A percentile compares a stretch with the other conserved stretches of the same genome.
phyloP scores from a whole-genome alignment of 2,797 vertebrate genomes.

The Intellagama lesueurii region DNA sequence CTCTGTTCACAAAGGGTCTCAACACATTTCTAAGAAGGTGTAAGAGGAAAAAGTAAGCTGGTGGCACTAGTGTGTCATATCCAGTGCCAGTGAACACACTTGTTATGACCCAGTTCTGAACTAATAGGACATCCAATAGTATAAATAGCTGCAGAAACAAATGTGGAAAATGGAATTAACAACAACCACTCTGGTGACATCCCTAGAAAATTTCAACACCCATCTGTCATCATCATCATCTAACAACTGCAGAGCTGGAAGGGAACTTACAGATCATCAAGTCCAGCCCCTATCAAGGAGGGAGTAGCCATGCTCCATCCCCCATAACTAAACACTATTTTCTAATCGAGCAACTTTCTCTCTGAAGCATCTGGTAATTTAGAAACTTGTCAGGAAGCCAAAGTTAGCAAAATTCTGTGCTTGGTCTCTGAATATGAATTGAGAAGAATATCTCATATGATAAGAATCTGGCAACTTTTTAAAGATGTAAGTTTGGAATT shows the following conservation, averaged over 20 bases:
- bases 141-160: not conserved
- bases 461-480: not conserved
- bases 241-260: too few relatives aligned
- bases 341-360: not conserved
- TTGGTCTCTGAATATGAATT: not conserved
- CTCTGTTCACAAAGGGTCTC: constrained; percentile 4
- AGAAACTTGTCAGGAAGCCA: not conserved
- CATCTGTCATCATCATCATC: not conserved
- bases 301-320: too few relatives aligned
- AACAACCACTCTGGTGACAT: not conserved
- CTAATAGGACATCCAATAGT: not conserved
- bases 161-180: not conserved
- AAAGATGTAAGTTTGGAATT: not conserved
- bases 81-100: not conserved
- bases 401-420: not conserved
- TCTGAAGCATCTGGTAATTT: not conserved
- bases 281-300: too few relatives aligned
- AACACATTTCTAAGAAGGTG: not conserved
- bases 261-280: too few relatives aligned
- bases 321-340: too few relatives aligned
- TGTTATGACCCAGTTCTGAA: not conserved
- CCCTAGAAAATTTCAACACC: not conserved
- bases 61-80: too few relatives aligned
- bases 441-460: not conserved
- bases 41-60: not conserved